These are phyloP conservation scores for Ianthella basta DNA, from an alignment of 37 sponge, comb jelly and placozoan species.

Conservation along the genomic window DNA sequence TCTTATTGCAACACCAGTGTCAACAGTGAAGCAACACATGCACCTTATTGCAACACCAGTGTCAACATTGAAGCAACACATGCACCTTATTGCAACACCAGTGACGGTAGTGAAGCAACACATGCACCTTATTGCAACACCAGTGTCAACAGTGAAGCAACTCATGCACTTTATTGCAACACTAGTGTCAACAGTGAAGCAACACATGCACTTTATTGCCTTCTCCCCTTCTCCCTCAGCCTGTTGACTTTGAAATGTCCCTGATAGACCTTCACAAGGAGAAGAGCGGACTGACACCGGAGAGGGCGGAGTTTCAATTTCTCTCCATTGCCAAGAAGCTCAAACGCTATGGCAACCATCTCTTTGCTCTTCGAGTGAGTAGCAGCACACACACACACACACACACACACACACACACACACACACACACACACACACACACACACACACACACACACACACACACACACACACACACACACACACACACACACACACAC, in stretches of 20 bases:
- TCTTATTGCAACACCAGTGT: too few relatives aligned
- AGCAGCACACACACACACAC: background rate
- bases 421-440: too few relatives aligned
- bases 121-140: background rate
- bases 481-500: too few relatives aligned
- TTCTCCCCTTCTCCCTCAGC: background rate
- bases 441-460: too few relatives aligned
- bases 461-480: too few relatives aligned
- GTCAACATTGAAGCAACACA: too few relatives aligned
- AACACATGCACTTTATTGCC: background rate
- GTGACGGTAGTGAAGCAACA: too few relatives aligned
- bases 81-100: too few relatives aligned
- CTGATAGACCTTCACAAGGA: slow-evolving; percentile 52
- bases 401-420: too few relatives aligned
- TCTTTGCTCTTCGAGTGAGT: slow-evolving; percentile 56
- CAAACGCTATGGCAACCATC: slow-evolving; percentile 71
- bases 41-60: too few relatives aligned
- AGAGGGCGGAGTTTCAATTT: slow-evolving; percentile 72
- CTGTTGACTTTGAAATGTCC: slow-evolving; percentile 59
- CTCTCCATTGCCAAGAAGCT: slow-evolving; percentile 65
- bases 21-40: too few relatives aligned
- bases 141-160: slow-evolving; percentile 29
- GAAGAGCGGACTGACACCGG: slow-evolving; percentile 65
- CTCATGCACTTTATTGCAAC: background rate
- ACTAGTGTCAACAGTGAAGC: slow-evolving; percentile 25